A percentile compares a stretch with the other conserved stretches of the same genome.
Evolutionary conservation across 2,797 vertebrate genomes (phyloP).

Genomic region (Megaceryle alcyon): DNA sequence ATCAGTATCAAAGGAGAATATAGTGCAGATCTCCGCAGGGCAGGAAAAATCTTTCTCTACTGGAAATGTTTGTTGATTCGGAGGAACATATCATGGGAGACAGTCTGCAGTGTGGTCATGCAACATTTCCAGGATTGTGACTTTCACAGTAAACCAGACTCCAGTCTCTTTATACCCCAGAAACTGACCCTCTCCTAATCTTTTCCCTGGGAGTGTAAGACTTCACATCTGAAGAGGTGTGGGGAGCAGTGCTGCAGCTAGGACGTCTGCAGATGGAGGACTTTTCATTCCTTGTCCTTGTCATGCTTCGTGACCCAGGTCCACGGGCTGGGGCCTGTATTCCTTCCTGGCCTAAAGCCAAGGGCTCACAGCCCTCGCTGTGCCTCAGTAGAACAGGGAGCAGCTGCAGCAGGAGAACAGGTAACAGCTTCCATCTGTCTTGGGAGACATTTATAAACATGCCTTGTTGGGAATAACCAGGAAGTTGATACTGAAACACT

Average conservation of each 20-base stretch:
- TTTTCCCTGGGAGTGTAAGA: not conserved
- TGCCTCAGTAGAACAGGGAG: not conserved
- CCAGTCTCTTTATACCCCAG: not conserved
- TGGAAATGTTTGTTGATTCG: not conserved
- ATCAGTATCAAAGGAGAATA: not conserved
- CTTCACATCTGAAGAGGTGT: accelerated
- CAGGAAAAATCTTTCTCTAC: not conserved
- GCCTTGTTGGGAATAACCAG: not conserved
- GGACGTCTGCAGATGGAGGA: not conserved
- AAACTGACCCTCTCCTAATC: not conserved
- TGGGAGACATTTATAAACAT: not conserved
- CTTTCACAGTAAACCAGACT: not conserved
- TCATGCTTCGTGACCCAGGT: not conserved
- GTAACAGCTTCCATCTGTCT: not conserved
- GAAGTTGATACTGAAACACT: not conserved
- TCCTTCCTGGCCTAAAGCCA: not conserved
- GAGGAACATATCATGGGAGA: accelerated
- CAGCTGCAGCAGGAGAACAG: not conserved
- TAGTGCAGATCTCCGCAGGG: not conserved
- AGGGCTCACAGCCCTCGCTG: not conserved
- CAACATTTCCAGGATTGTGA: not conserved
- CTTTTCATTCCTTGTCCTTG: not conserved
- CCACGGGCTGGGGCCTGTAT: accelerated
- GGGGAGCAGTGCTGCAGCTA: accelerated
- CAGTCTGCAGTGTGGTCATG: not conserved